phyloP scores from a whole-genome alignment of 2,888 invertebrate genomes.

The Cenopis cana region DNA sequence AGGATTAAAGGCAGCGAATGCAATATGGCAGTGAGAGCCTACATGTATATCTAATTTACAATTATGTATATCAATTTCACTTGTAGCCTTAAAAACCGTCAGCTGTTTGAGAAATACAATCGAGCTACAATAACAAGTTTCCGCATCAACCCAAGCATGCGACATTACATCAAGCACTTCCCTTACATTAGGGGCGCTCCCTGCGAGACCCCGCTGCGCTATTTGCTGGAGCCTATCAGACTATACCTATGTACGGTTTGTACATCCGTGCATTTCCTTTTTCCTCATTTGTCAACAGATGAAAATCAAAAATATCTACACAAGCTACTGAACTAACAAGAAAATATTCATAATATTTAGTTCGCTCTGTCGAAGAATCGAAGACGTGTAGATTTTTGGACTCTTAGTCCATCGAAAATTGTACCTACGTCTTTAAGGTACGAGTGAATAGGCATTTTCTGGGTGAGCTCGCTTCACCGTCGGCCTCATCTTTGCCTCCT shows the following conservation, averaged over 20 bases:
- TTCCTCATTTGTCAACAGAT: constrained; percentile 5
- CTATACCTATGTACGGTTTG: constrained; percentile 11
- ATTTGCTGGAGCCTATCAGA: constrained; percentile 59
- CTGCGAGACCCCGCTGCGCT: constrained; percentile 62
- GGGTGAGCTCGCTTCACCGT: too few relatives aligned
- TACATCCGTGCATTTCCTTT: constrained; percentile 22
- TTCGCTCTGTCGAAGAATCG: not conserved
- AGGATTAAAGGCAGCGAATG: too few relatives aligned
- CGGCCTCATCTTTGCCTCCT: too few relatives aligned
- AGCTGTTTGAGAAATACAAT: constrained; percentile 14
- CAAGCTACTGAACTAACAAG: too few relatives aligned
- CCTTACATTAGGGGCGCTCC: constrained; percentile 25
- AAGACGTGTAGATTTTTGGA: not conserved
- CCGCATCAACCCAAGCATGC: constrained; percentile 15
- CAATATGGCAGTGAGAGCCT: too few relatives aligned
- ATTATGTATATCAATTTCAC: too few relatives aligned
- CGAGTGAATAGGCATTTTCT: too few relatives aligned
- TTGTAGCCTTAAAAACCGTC: not conserved
- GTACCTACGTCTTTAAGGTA: too few relatives aligned
- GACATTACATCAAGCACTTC: constrained; percentile 35
- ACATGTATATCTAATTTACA: too few relatives aligned
- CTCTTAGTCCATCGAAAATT: not conserved
- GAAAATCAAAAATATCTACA: too few relatives aligned
- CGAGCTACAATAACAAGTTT: constrained; percentile 25
- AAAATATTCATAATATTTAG: not conserved